A percentile compares a stretch with the other conserved stretches of the same genome.
Conservation (phyloP, 2,888 invertebrate species). For the Kryphioiulus occultus region DNA sequence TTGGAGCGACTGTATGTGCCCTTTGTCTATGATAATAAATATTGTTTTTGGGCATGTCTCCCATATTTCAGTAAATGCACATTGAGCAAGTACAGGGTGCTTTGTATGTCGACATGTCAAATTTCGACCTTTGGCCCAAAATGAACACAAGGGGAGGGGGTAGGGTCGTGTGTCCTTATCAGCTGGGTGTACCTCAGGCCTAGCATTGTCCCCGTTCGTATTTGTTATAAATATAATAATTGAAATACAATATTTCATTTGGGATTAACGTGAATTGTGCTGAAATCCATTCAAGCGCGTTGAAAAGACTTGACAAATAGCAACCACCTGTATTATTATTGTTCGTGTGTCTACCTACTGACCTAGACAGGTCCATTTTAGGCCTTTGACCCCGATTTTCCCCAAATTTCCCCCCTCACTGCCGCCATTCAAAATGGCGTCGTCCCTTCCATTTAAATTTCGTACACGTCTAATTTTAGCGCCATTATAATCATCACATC, state of each 20-base stretch:
- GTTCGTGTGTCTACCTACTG: slow-evolving; percentile 27
- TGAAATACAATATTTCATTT: not conserved
- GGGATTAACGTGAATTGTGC: not conserved
- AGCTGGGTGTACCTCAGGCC: not conserved
- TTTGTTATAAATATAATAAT: not conserved
- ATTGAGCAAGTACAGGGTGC: not conserved
- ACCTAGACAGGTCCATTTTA: slow-evolving; percentile 36
- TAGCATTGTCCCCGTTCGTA: not conserved
- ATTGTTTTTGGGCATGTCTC: no score
- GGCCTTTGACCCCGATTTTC: not conserved
- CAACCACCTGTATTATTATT: slow-evolving; percentile 31
- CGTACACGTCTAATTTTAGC: slow-evolving; percentile 24
- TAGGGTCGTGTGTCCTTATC: not conserved
- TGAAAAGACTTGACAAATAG: slow-evolving; percentile 10
- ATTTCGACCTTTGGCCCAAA: not conserved
- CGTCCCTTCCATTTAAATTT: slow-evolving; percentile 35
- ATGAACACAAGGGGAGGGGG: not conserved
- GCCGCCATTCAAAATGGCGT: slow-evolving; percentile 2
- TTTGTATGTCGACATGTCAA: not conserved
- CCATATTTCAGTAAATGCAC: no score
- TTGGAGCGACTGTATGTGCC: no score
- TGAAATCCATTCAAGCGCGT: not conserved
- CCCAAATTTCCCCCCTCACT: not conserved
- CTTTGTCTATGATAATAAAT: no score
- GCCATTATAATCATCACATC: slow-evolving; percentile 6